Conservation (phyloP, 2,797 vertebrate species). For the Anguilla pacifica region DNA sequence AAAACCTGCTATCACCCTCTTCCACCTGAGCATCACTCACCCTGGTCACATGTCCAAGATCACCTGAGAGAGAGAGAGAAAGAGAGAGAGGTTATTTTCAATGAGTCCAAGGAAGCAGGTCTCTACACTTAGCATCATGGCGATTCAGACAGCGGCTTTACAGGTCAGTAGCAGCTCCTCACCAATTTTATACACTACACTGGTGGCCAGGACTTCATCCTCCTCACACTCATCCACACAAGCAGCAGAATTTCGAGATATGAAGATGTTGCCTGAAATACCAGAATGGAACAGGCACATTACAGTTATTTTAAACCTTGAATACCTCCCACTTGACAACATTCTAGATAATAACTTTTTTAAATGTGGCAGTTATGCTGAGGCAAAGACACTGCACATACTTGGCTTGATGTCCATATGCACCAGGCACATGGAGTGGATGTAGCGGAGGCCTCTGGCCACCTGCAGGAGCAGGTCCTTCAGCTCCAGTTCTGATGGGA, state of each 20-base stretch:
- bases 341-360: not conserved
- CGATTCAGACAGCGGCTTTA: not conserved
- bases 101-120: not conserved
- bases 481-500: slow-evolving; percentile 86
- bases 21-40: slow-evolving; percentile 94
- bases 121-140: not conserved
- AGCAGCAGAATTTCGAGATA: slow-evolving; percentile 82
- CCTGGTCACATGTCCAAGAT: slow-evolving; percentile 94
- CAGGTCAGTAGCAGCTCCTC: slow-evolving; percentile 37
- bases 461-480: slow-evolving; percentile 94
- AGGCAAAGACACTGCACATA: slow-evolving; percentile 68
- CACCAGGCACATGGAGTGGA: slow-evolving; percentile 93
- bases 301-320: not conserved
- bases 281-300: not conserved
- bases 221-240: slow-evolving; percentile 87
- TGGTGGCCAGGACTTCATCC: slow-evolving; percentile 81
- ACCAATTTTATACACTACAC: slow-evolving; percentile 94
- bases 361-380: not conserved
- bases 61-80: slow-evolving; percentile 71
- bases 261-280: slow-evolving; percentile 92
- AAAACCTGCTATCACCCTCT: slow-evolving; percentile 94
- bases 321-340: not conserved
- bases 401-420: slow-evolving; percentile 99
- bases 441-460: slow-evolving; percentile 89
- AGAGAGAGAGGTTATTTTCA: not conserved